A percentile compares a stretch with the other conserved stretches of the same genome.
These are phyloP conservation scores for Microcebus tavaratra DNA, from an alignment of 2,113 vertebrate species.

Conservation along the genomic window DNA sequence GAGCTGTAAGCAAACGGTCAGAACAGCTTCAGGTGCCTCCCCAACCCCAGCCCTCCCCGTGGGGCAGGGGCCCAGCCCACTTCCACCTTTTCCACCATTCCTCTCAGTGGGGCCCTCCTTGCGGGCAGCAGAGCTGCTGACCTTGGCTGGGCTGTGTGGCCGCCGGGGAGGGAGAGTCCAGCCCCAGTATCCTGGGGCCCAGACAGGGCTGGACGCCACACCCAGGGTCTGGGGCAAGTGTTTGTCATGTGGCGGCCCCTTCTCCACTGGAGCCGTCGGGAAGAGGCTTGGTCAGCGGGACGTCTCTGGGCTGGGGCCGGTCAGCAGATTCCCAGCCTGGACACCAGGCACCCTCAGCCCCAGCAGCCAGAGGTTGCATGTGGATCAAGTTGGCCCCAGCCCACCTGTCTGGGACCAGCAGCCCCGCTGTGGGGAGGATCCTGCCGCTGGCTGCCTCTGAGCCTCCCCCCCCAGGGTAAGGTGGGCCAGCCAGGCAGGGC, in stretches of 20 bases:
- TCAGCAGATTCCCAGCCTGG: fast-evolving
- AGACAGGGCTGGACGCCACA: fast-evolving
- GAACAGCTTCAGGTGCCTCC: too few species aligned
- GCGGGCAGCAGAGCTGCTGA: fast-evolving
- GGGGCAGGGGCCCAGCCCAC: too few species aligned
- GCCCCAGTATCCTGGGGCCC: fast-evolving
- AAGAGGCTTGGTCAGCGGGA: fast-evolving
- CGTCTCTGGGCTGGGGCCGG: too few species aligned
- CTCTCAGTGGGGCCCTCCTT: background rate
- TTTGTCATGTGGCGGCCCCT: fast-evolving
- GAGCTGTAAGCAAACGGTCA: background rate
- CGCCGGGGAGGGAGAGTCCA: fast-evolving
- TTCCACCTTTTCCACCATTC: fast-evolving
- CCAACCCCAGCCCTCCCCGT: too few species aligned
- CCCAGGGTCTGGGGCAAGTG: fast-evolving
- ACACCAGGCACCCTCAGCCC: background rate
- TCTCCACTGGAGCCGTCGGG: background rate
- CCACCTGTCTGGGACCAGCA: fast-evolving
- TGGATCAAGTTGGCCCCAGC: background rate
- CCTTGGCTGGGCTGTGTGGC: fast-evolving
- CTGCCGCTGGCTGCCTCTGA: too few species aligned
- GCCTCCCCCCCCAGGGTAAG: background rate
- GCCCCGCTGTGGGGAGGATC: background rate
- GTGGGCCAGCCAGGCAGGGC: background rate
- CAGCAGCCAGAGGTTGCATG: fast-evolving